Evolutionary conservation across 2,113 vertebrate species (phyloP).

Genomic region (Triplophysa siluroides): DNA sequence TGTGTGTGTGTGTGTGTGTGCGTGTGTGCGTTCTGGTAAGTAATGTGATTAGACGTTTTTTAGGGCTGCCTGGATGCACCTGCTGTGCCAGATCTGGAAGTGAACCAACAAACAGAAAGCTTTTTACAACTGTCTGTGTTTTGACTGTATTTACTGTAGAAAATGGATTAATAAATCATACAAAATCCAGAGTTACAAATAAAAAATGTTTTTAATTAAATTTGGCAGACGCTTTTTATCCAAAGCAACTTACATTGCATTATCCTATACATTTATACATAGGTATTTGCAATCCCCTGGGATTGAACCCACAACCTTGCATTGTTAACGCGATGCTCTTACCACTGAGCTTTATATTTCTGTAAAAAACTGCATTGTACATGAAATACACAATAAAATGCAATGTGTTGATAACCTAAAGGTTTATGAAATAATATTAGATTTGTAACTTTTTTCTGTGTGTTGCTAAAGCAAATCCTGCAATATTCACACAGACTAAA

Average conservation of each 20-base stretch:
- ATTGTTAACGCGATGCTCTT: too few species aligned
- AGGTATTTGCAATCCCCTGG: too few species aligned
- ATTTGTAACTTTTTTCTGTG: neutral
- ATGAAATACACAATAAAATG: too few species aligned
- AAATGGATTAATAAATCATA: neutral
- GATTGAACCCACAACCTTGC: too few species aligned
- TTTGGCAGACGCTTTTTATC: too few species aligned
- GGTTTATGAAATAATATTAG: too few species aligned
- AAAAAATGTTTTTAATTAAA: too few species aligned
- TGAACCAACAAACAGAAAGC: constrained; percentile 48
- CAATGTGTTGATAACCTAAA: too few species aligned
- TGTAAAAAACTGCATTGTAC: too few species aligned
- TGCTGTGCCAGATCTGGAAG: constrained; percentile 45
- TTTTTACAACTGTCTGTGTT: neutral
- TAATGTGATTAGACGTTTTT: constrained; percentile 75
- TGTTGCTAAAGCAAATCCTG: neutral
- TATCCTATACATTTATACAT: too few species aligned
- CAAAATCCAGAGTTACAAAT: neutral
- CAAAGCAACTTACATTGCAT: too few species aligned
- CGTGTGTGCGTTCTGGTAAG: constrained; percentile 8
- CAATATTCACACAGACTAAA: neutral
- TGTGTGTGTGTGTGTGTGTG: neutral
- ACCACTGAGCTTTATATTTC: too few species aligned
- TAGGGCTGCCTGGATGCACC: constrained; percentile 62
- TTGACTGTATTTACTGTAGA: neutral